phyloP scores from a whole-genome alignment of 1,140 invertebrate genomes.

The Tetramorium alpestre region DNA sequence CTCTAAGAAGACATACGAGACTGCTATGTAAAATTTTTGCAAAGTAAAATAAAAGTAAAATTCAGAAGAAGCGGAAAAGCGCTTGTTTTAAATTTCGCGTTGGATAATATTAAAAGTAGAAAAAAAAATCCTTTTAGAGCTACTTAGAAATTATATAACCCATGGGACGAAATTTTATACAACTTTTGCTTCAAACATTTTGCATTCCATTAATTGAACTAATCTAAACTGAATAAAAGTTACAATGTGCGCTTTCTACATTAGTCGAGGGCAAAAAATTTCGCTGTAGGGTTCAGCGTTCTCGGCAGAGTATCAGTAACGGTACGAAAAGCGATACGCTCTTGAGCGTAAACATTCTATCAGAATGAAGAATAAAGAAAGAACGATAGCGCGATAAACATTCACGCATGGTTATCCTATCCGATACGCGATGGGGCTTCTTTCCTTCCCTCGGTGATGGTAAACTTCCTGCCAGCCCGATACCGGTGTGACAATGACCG shows the following conservation, averaged over 20 bases:
- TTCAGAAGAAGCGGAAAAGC: neutral
- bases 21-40: neutral
- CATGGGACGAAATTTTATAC: neutral
- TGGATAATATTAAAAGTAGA: neutral
- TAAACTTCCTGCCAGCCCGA: constrained; percentile 36
- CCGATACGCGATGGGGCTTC: constrained; percentile 9
- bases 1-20: neutral
- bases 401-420: constrained; percentile 22
- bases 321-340: constrained; percentile 12
- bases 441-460: constrained; percentile 30
- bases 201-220: neutral
- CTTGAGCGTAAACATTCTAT: constrained; percentile 27
- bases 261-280: neutral
- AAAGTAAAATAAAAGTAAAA: neutral
- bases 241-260: neutral
- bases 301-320: neutral
- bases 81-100: neutral
- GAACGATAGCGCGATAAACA: constrained; percentile 38
- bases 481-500: constrained; percentile 40
- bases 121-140: neutral
- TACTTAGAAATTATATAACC: neutral
- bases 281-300: neutral
- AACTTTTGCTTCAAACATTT: neutral
- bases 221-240: neutral
- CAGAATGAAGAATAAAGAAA: constrained; percentile 32